Evolutionary conservation across 2,888 invertebrate species (phyloP).

Genomic region (Leucozona laternaria): DNA sequence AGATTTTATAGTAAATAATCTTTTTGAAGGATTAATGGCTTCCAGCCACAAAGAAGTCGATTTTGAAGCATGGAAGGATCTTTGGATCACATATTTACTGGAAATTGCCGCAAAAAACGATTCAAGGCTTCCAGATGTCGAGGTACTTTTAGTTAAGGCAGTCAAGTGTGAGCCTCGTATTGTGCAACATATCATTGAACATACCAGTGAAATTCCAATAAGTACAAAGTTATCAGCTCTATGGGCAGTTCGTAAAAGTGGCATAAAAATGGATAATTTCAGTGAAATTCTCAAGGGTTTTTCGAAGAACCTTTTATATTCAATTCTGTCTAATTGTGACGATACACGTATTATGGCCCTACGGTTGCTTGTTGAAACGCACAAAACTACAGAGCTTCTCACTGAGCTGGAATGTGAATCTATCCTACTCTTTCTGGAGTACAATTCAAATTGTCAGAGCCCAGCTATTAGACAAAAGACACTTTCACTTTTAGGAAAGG

Average conservation of each 20-base stretch:
- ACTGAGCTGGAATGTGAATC: constrained; percentile 86
- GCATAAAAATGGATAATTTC: constrained; percentile 78
- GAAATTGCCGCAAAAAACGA: constrained; percentile 77
- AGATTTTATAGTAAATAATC: constrained; percentile 84
- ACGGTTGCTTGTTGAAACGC: constrained; percentile 89
- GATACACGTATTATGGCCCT: constrained; percentile 89
- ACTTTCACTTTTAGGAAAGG: constrained; percentile 88
- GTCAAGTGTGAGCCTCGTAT: constrained; percentile 79
- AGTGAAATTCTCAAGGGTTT: constrained; percentile 84
- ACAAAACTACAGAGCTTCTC: constrained; percentile 89
- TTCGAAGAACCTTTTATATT: constrained; percentile 84
- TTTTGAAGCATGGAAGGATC: constrained; percentile 83
- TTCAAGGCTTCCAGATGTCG: constrained; percentile 78
- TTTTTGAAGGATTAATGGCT: constrained; percentile 85
- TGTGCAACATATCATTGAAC: constrained; percentile 77
- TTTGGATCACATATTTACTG: constrained; percentile 84
- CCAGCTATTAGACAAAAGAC: constrained; percentile 89
- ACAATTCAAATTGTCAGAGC: constrained; percentile 89
- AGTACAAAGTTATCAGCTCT: constrained; percentile 82
- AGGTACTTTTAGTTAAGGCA: constrained; percentile 80
- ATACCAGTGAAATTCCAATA: constrained; percentile 77
- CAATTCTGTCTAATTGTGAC: constrained; percentile 84
- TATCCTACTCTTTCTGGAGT: constrained; percentile 86
- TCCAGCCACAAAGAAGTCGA: constrained; percentile 82
- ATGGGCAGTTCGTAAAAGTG: constrained; percentile 83